phyloP scores from a whole-genome alignment of 2,113 vertebrate genomes.

The Pituophis catenifer region DNA sequence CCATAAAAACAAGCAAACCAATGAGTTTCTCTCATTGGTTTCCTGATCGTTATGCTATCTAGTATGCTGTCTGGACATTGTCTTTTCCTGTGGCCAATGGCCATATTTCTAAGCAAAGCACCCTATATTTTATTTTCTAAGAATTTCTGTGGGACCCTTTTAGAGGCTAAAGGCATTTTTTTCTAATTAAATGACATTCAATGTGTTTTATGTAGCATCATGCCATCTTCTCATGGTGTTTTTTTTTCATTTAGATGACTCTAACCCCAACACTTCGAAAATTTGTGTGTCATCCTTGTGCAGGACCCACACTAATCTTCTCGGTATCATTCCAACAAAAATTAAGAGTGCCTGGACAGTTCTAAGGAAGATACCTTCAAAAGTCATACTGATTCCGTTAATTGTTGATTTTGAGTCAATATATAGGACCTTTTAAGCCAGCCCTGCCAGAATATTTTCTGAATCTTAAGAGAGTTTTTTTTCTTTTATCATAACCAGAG shows the following conservation, averaged over 20 bases:
- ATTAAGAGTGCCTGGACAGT: neutral
- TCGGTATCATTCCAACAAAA: neutral
- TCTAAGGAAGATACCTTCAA: neutral
- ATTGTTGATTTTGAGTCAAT: neutral
- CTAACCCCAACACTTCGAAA: neutral
- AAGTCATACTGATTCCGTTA: neutral
- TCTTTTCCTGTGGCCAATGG: neutral
- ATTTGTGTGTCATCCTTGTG: neutral
- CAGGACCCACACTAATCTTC: neutral
- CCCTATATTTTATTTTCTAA: neutral
- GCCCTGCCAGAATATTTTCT: neutral
- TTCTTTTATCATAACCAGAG: neutral
- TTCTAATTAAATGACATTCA: neutral
- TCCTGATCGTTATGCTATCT: neutral
- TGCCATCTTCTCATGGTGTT: neutral
- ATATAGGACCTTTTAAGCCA: neutral
- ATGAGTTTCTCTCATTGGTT: neutral
- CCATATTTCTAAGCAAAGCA: neutral
- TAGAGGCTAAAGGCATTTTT: neutral
- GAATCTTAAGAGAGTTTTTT: neutral
- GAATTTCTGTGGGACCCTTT: neutral
- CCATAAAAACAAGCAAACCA: neutral
- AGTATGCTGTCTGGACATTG: neutral
- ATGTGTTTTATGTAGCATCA: neutral
- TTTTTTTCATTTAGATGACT: neutral